Evolutionary conservation across 2,888 invertebrate genomes (phyloP).

Genomic region (Chironomus tentans): DNA sequence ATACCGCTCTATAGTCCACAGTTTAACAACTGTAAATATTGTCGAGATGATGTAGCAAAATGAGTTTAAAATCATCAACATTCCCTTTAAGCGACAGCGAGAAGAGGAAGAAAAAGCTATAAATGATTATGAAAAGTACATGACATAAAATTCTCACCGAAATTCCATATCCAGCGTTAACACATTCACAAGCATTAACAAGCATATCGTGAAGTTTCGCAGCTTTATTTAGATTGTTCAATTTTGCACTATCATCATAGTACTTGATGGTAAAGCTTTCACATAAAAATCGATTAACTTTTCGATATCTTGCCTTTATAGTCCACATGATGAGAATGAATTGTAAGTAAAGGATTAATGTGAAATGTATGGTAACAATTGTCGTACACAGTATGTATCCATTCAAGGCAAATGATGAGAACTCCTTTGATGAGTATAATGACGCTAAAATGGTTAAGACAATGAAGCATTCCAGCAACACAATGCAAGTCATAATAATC

Average conservation of each 20-base stretch:
- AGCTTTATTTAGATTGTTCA: neutral
- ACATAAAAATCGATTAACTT: neutral
- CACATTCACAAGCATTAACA: neutral
- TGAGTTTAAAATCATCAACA: too few species aligned
- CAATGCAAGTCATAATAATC: neutral
- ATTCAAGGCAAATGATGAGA: neutral
- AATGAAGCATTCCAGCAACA: too few species aligned
- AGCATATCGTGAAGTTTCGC: neutral
- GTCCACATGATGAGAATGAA: neutral
- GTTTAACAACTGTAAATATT: too few species aligned
- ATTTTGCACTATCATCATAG: neutral
- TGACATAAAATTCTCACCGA: neutral
- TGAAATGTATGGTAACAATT: neutral
- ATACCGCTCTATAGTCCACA: too few species aligned
- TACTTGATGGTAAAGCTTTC: neutral
- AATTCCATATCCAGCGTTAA: conserved; percentile 3
- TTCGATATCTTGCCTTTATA: neutral
- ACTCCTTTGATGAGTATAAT: too few species aligned
- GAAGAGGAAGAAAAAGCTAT: too few species aligned
- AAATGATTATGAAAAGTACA: too few species aligned
- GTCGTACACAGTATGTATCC: neutral
- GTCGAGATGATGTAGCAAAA: too few species aligned
- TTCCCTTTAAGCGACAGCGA: too few species aligned
- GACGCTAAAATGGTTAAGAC: too few species aligned
- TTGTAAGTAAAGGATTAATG: neutral